phyloP scores from a whole-genome alignment of 1,140 invertebrate genomes.

The Mesaphorura yosii region DNA sequence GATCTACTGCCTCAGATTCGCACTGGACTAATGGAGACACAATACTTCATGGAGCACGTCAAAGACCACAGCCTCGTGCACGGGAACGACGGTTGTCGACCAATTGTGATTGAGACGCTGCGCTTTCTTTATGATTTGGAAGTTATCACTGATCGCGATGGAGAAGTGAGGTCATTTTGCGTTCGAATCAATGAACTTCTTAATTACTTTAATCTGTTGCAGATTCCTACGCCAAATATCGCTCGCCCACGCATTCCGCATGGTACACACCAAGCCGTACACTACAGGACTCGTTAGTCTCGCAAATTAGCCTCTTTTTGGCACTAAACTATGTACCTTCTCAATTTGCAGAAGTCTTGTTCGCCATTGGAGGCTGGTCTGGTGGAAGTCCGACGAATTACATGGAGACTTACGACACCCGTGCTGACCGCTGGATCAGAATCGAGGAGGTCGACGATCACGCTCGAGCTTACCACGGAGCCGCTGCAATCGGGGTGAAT shows the following conservation, averaged over 20 bases:
- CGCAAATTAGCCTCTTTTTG: background rate
- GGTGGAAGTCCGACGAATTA: conserved; percentile 47
- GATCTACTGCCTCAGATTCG: conserved; percentile 65
- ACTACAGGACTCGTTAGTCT: background rate
- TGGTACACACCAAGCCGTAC: conserved; percentile 42
- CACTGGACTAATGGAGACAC: conserved; percentile 71
- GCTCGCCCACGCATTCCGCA: conserved; percentile 54
- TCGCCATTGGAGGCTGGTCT: conserved; percentile 65
- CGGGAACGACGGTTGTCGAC: conserved; percentile 50
- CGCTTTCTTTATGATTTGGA: conserved; percentile 63
- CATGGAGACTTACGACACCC: conserved; percentile 64
- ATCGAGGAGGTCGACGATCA: conserved; percentile 36
- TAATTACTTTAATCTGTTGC: no score
- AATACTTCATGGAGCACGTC: conserved; percentile 56
- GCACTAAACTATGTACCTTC: background rate
- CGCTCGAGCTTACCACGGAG: conserved; percentile 60
- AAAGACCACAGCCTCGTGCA: conserved; percentile 39
- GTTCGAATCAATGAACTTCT: no score
- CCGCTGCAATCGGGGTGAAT: conserved; percentile 43
- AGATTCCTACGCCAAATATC: conserved; percentile 49
- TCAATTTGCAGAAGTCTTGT: conserved; percentile 38
- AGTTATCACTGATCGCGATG: conserved; percentile 49
- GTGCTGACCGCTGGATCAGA: conserved; percentile 61
- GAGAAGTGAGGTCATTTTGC: no score
- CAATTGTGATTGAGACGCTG: conserved; percentile 59